Evolutionary conservation across 2,113 vertebrate genomes (phyloP).

Genomic region (Phoxinus phoxinus): DNA sequence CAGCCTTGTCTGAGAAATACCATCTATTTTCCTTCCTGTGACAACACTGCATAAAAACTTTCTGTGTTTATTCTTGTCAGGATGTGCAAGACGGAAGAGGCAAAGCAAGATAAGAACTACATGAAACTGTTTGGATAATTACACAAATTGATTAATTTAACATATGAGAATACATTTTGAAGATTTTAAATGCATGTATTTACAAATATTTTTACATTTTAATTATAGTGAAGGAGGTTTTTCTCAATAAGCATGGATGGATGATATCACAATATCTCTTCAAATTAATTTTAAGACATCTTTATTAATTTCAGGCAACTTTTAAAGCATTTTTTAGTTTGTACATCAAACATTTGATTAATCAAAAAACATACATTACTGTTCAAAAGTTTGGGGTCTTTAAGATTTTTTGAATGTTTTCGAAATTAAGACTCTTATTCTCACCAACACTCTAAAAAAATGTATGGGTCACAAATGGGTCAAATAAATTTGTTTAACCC

Average conservation of each 20-base stretch:
- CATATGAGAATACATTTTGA: not conserved
- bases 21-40: not conserved
- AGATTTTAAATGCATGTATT: not conserved
- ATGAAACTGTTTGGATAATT: not conserved
- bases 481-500: no score
- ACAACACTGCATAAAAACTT: not conserved
- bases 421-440: not conserved
- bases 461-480: no score
- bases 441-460: not conserved
- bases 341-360: constrained; percentile 8
- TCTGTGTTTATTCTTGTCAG: not conserved
- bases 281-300: not conserved
- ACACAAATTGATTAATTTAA: not conserved
- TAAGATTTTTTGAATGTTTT: not conserved
- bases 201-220: not conserved
- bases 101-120: not conserved
- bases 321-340: not conserved
- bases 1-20: not conserved
- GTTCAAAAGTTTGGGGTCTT: not conserved
- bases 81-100: not conserved
- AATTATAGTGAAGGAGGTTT: not conserved
- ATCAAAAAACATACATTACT: not conserved
- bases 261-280: not conserved
- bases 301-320: not conserved
- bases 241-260: no score